Conservation (phyloP, 2,113 vertebrate genomes). For the Hirundichthys speculiger region DNA sequence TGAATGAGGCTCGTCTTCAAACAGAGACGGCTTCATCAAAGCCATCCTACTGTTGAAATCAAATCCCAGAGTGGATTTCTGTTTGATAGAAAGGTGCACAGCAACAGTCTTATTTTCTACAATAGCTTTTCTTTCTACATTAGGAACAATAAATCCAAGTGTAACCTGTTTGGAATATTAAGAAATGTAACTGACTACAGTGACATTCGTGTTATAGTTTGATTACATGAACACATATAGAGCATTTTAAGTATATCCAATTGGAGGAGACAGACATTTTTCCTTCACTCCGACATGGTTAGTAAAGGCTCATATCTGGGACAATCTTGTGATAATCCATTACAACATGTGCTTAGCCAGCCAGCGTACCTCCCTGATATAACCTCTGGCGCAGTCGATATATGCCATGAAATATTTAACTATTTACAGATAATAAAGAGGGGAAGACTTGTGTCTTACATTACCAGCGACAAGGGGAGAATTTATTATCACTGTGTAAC, state of each 20-base stretch:
- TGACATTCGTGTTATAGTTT: no score
- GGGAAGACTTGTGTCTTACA: neutral
- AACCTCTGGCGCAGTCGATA: slow-evolving; percentile 38
- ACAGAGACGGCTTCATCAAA: neutral
- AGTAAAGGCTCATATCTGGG: slow-evolving; percentile 70
- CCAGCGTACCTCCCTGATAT: slow-evolving; percentile 37
- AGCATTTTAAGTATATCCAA: neutral
- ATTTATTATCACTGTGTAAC: neutral
- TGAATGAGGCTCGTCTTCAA: no score
- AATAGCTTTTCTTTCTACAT: no score
- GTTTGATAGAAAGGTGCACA: no score
- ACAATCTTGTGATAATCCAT: slow-evolving; percentile 79
- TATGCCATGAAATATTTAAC: slow-evolving; percentile 38
- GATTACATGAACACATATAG: no score
- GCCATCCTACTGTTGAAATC: neutral
- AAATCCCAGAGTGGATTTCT: no score
- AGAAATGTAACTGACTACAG: no score
- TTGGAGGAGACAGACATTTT: slow-evolving; percentile 31
- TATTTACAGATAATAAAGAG: slow-evolving; percentile 18
- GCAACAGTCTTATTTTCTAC: no score
- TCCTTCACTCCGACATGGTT: slow-evolving; percentile 57
- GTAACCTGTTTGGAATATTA: no score
- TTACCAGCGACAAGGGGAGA: neutral
- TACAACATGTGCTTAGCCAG: slow-evolving; percentile 74
- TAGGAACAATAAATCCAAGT: no score